Percentiles rank a stretch among this genome's conserved stretches.
Conservation (phyloP, 2,113 vertebrate species). For the Pteruthius melanotis region DNA sequence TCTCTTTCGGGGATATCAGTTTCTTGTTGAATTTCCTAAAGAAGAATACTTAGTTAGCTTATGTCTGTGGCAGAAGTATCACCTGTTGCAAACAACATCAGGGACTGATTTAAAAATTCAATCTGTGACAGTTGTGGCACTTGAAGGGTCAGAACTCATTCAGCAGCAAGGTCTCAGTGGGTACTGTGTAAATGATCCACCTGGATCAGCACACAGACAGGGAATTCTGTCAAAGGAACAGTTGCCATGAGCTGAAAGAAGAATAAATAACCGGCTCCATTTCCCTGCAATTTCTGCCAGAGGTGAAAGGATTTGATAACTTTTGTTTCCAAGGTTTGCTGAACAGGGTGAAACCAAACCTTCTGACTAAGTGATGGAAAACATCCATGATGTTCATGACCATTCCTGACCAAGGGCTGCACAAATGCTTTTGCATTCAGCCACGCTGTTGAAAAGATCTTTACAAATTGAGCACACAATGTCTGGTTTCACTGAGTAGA, state of each 20-base stretch:
- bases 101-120: not conserved
- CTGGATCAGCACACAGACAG: not conserved
- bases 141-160: not conserved
- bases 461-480: not conserved
- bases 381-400: not conserved
- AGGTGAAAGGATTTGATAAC: not conserved
- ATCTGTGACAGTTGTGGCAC: not conserved
- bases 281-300: not conserved
- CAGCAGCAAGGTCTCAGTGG: not conserved
- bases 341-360: not conserved
- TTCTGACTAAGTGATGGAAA: not conserved
- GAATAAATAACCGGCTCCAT: not conserved
- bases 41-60: not conserved
- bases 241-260: not conserved
- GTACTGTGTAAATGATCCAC: not conserved
- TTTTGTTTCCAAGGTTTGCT: not conserved
- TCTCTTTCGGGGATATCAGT: constrained; percentile 97
- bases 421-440: not conserved
- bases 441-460: not conserved
- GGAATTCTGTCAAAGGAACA: not conserved
- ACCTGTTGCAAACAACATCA: not conserved
- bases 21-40: constrained; percentile 96
- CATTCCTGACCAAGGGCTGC: not conserved
- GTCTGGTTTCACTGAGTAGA: not conserved
- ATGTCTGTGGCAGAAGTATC: not conserved